Base-by-base conservation (phyloP, 2,113 vertebrate species). In the Sinocyclocheilus maitianheensis region DNA sequence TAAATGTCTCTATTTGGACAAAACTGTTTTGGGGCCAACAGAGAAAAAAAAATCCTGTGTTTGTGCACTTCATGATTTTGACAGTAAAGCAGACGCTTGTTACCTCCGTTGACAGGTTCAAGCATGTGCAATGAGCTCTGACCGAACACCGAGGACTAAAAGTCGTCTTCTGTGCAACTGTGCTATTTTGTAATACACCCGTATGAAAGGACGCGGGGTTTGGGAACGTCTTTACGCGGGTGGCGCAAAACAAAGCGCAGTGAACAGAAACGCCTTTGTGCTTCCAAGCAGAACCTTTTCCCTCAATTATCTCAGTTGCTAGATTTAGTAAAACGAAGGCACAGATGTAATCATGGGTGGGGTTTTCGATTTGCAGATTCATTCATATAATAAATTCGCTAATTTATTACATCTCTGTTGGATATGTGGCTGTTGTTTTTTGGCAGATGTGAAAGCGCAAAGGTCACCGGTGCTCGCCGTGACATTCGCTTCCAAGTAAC, bases 151-250 rank as follows among this genome's bases (percentile, higher is more conserved):
- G 81, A 71, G 63, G 84, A 81, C 26, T 24, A 81, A n/a, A n/a
- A 77, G 75, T 84, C 85, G 43, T 82, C 85, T 77, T 86, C 60
- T 86, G 40, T 34, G 77, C 80, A 43, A 84, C 67, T 80, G 85
- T 55, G 81, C 71, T 60, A 12, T 30, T 72, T 60, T 12, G 3
- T 81, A 72, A 80, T 34, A 77, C 48, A 76, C 30, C 53, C 11
- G 2, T 10, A 10, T 46, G 9, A 46, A 46, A 10, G 77, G 22
- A n/a, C 40, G n/a, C 20, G 20, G 11, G 53, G 5, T 14, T 48
- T 43, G 37, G 6, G 69, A 43, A 12, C 2, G 43, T 40, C 37
- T 40, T 40, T 26, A 26, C 8, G n/a, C 8, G 37, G 30, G n/a
- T 65, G 79, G 37, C 79, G 55, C n/a, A n/a, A 81, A 81, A 81